A percentile compares a stretch with the other conserved stretches of the same genome.
Evolutionary conservation across 2,113 vertebrate species (phyloP).

Genomic region (Taxidea taxus): DNA sequence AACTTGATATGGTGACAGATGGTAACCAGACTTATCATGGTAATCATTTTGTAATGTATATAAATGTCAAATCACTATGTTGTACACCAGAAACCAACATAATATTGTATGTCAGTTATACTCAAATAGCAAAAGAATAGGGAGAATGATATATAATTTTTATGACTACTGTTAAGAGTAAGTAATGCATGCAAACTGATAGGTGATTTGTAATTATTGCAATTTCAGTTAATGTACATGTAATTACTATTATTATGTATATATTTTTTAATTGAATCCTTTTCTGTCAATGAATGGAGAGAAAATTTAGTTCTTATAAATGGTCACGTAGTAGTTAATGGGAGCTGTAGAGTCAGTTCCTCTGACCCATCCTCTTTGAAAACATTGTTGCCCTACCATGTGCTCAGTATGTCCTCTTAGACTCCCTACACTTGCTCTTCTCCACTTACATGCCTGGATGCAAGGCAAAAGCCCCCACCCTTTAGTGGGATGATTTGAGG

Average conservation of each 20-base stretch:
- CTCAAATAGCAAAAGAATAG: neutral
- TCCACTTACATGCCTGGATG: neutral
- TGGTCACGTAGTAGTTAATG: neutral
- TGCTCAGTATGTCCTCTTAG: neutral
- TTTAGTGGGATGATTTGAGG: too few relatives aligned
- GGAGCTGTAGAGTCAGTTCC: neutral
- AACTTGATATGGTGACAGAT: neutral
- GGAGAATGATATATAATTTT: neutral
- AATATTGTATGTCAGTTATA: neutral
- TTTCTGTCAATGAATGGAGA: neutral
- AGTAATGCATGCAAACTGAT: neutral
- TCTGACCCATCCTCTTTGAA: neutral
- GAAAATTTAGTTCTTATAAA: neutral
- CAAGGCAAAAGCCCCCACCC: fast-evolving
- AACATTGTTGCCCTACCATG: neutral
- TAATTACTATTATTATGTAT: neutral
- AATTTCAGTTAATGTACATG: neutral
- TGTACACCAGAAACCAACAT: neutral
- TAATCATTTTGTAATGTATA: neutral
- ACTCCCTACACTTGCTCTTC: neutral
- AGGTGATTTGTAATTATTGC: neutral
- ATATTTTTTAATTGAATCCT: neutral
- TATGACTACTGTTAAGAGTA: neutral
- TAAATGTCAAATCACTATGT: neutral
- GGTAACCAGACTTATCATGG: neutral